A percentile compares a stretch with the other conserved stretches of the same genome.
Evolutionary conservation across 2,113 vertebrate genomes (phyloP).

Genomic region (Poeciliopsis turrubarensis): DNA sequence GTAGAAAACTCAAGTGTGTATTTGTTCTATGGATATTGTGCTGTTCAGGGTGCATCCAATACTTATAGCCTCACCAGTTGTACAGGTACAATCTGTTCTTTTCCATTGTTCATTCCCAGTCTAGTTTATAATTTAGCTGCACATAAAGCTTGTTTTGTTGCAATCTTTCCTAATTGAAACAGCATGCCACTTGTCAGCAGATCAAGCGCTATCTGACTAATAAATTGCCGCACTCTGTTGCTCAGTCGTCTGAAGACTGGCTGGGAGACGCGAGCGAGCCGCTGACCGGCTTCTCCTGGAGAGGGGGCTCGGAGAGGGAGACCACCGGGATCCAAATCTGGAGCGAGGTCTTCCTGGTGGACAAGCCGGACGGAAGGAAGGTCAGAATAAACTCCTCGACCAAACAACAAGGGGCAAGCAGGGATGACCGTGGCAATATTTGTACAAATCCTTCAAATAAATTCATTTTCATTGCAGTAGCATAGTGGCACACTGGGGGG

Average conservation of each 20-base stretch:
- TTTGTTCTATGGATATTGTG: too few species aligned
- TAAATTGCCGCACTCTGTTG: background rate
- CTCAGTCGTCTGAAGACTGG: slow-evolving; percentile 88
- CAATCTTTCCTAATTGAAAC: too few species aligned
- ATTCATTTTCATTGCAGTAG: background rate
- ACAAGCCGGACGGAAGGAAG: slow-evolving; percentile 93
- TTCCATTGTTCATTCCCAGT: background rate
- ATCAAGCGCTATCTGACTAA: background rate
- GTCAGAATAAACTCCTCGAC: slow-evolving; percentile 61
- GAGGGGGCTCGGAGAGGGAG: slow-evolving; percentile 95
- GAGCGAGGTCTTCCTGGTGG: slow-evolving; percentile 96
- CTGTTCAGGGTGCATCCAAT: too few species aligned
- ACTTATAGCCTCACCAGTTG: too few species aligned
- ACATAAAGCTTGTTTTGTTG: too few species aligned
- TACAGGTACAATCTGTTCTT: background rate
- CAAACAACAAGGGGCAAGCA: background rate
- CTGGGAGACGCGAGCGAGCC: slow-evolving; percentile 91
- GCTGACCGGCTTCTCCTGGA: slow-evolving; percentile 96
- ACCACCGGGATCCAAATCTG: slow-evolving; percentile 98
- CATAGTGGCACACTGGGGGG: background rate
- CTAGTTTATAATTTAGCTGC: background rate
- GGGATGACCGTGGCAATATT: background rate
- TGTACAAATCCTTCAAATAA: background rate
- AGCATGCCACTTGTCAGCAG: too few species aligned
- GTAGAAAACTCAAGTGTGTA: too few species aligned